Evolutionary conservation across 1,140 invertebrate genomes (phyloP).

Genomic region (Plectus sambesii): DNA sequence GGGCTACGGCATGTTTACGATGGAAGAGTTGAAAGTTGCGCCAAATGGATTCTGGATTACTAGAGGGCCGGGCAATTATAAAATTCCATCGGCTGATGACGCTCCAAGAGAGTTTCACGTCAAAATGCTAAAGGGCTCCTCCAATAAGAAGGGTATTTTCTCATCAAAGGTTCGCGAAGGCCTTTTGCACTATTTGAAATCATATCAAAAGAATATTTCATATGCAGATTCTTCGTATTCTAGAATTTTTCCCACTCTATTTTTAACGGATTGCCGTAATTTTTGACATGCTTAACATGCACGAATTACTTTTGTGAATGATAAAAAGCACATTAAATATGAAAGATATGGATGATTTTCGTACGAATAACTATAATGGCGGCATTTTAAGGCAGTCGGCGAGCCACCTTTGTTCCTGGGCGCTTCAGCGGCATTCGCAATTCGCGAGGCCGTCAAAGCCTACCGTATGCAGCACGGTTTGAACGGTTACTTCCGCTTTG

Average conservation of each 20-base stretch:
- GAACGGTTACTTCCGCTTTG: constrained; percentile 57
- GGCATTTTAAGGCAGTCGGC: constrained; percentile 63
- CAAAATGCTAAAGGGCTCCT: constrained; percentile 68
- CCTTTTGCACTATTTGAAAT: no score
- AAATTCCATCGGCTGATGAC: constrained; percentile 74
- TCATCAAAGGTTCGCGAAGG: constrained; percentile 91
- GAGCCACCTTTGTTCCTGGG: constrained; percentile 85
- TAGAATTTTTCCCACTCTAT: no score
- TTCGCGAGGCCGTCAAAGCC: constrained; percentile 71
- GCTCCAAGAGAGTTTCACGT: constrained; percentile 85
- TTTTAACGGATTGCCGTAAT: no score
- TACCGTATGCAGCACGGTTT: constrained; percentile 61
- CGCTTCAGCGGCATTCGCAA: constrained; percentile 72
- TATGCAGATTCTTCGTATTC: no score
- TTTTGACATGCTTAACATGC: no score
- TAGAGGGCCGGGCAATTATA: constrained; percentile 79
- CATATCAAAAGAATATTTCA: no score
- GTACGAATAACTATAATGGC: constrained; percentile 42
- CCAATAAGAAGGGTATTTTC: constrained; percentile 77
- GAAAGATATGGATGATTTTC: no score
- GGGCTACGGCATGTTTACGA: constrained; percentile 77
- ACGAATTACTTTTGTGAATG: no score
- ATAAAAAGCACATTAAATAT: no score
- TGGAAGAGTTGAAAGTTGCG: constrained; percentile 76
- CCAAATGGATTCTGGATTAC: constrained; percentile 67